Evolutionary conservation across 2,797 vertebrate species (phyloP).

Genomic region (Acanthurus tractus): DNA sequence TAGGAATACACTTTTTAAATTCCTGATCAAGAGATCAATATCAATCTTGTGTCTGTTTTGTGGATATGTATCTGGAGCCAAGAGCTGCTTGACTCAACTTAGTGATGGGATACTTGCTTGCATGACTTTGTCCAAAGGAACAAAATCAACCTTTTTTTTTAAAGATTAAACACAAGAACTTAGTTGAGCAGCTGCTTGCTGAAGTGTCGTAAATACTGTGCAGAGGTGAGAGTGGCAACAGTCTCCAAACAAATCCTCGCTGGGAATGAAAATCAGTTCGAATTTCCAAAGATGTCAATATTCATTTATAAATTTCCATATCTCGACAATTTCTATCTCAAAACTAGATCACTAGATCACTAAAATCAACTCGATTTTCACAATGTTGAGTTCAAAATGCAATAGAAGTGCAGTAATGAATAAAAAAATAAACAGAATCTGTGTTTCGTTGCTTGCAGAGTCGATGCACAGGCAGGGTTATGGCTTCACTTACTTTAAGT

Average conservation of each 20-base stretch:
- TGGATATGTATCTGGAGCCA: background rate
- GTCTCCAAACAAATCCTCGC: background rate
- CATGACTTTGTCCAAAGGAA: background rate
- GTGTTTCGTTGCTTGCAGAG: slow-evolving; percentile 25
- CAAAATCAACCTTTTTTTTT: background rate
- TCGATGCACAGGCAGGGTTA: slow-evolving; percentile 34
- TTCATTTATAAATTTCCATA: background rate
- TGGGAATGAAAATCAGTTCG: background rate
- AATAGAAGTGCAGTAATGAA: background rate
- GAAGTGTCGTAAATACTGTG: background rate
- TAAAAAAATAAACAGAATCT: background rate
- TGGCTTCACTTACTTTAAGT: slow-evolving; percentile 68
- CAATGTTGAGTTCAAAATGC: background rate
- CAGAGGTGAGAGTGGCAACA: background rate
- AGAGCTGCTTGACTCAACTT: background rate
- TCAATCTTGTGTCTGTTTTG: background rate
- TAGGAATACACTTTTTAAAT: background rate
- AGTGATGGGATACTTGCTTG: background rate
- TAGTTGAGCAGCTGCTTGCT: background rate
- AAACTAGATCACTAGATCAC: background rate
- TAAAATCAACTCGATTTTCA: background rate
- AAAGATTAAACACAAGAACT: background rate
- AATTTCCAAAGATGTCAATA: background rate
- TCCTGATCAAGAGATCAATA: background rate
- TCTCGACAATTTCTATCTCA: background rate